Evolutionary conservation across 2,888 invertebrate genomes (phyloP).

Genomic region (Dolichomitus sp.): DNA sequence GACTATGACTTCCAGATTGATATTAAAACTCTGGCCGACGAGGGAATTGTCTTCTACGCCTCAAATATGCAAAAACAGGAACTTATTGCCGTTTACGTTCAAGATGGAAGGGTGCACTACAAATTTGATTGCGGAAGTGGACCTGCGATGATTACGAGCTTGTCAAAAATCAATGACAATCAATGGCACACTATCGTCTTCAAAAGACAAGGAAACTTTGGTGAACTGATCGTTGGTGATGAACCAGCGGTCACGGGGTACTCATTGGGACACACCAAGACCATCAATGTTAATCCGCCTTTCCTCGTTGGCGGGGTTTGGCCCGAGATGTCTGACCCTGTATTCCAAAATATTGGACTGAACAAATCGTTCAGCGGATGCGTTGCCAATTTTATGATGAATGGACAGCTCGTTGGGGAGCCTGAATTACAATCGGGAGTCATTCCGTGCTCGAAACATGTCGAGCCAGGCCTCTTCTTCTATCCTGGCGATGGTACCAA

Average conservation of each 20-base stretch:
- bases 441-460: constrained; percentile 92
- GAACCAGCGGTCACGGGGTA: constrained; percentile 87
- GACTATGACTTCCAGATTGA: constrained; percentile 92
- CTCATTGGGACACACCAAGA: constrained; percentile 86
- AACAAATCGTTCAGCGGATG: constrained; percentile 94
- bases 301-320: constrained; percentile 94
- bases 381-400: constrained; percentile 92
- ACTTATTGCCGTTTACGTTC: constrained; percentile 92
- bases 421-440: constrained; percentile 89
- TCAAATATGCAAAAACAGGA: constrained; percentile 89
- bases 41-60: constrained; percentile 95
- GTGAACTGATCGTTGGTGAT: constrained; percentile 90
- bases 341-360: constrained; percentile 85
- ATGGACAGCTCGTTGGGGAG: constrained; percentile 89
- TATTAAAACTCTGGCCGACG: constrained; percentile 92
- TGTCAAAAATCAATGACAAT: constrained; percentile 90
- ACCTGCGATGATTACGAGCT: constrained; percentile 88
- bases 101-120: constrained; percentile 90
- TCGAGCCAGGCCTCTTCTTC: constrained; percentile 95
- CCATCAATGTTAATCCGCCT: constrained; percentile 90
- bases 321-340: constrained; percentile 85
- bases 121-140: constrained; percentile 91
- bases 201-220: constrained; percentile 89
- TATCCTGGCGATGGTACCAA: constrained; percentile 90
- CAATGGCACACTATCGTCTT: constrained; percentile 93